Base-by-base conservation (phyloP, 2,888 invertebrate species). In the Mesorhabditis spiculigera region DNA sequence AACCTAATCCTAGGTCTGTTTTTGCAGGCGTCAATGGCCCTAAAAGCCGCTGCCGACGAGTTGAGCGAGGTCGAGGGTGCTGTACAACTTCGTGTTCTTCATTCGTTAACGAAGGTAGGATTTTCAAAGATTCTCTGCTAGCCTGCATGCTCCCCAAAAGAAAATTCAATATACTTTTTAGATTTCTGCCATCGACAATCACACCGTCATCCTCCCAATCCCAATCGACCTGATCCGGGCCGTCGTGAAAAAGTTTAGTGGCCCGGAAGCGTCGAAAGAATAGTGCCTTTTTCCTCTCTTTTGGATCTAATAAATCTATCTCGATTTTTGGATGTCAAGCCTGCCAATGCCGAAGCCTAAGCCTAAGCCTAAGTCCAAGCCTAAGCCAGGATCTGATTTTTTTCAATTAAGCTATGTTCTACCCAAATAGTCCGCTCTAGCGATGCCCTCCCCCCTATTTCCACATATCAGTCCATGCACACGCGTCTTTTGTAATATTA, bases 161-260 rank as follows among this genome's bases (percentile, higher is more conserved):
- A 13, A 50, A n/a, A 50, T n/a, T 50, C 8, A 50, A 50, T 10
- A 10, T 50, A 10, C 58, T 50, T 50, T 50, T 50, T 50, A 81
- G 58, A 82, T 82, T 45, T 82, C 82, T 4, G 75, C 78, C 16
- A 69, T 70, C 28, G 75, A 81, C 67, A 82, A 82, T 71, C 82
- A 81, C 68, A 82, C 82, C 5, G 76, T 81, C 41, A 75, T 82
- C 8, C 65, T 80, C 43, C 81, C 81, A 0, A 65, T 81, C 61
- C 81, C 81, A 5, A 71, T 75, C 63, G 78, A 80, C n/a, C 58
- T 50, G 10, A 50, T 50, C 58, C 8, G 58, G n/a, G 58, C 58
- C 58, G 58, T 50, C 58, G n/a, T 50, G 58, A 50, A 50, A 50
- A 50, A 50, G n/a, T 10, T 50, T 3, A 10, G 58, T 2, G 10